phyloP scores from a whole-genome alignment of 2,888 invertebrate species.

The Lypha dubia region DNA sequence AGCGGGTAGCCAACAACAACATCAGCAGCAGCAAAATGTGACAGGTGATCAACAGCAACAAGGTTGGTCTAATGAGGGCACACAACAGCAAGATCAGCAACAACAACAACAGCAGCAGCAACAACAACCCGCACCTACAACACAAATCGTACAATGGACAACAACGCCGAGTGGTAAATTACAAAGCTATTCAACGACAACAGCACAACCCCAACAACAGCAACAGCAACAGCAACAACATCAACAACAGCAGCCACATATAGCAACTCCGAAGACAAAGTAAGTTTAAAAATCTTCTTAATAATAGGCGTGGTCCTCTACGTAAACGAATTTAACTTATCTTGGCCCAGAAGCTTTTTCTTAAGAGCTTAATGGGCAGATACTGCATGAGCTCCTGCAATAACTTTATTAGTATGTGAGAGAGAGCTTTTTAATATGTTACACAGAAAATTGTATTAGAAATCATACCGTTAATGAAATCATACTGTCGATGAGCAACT shows the following conservation, averaged over 20 bases:
- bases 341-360: background rate
- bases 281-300: slow-evolving; percentile 72
- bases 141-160: slow-evolving; percentile 83
- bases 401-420: too few relatives aligned
- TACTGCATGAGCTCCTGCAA: too few relatives aligned
- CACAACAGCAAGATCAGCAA: slow-evolving; percentile 72
- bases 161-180: slow-evolving; percentile 90
- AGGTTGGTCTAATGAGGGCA: slow-evolving; percentile 71
- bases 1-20: slow-evolving; percentile 71
- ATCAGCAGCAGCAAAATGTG: slow-evolving; percentile 74
- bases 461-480: too few relatives aligned
- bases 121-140: slow-evolving; percentile 70
- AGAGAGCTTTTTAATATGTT: too few relatives aligned
- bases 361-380: too few relatives aligned
- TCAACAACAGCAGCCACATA: slow-evolving; percentile 77
- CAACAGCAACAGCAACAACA: slow-evolving; percentile 77
- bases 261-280: slow-evolving; percentile 79
- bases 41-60: slow-evolving; percentile 74
- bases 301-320: background rate
- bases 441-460: too few relatives aligned
- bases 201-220: slow-evolving; percentile 77
- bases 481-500: too few relatives aligned
- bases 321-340: background rate
- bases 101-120: slow-evolving; percentile 76
- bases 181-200: slow-evolving; percentile 86